A percentile compares a stretch with the other conserved stretches of the same genome.
Evolutionary conservation across 2,797 vertebrate species (phyloP).

Genomic region (Epinephelus awoara): DNA sequence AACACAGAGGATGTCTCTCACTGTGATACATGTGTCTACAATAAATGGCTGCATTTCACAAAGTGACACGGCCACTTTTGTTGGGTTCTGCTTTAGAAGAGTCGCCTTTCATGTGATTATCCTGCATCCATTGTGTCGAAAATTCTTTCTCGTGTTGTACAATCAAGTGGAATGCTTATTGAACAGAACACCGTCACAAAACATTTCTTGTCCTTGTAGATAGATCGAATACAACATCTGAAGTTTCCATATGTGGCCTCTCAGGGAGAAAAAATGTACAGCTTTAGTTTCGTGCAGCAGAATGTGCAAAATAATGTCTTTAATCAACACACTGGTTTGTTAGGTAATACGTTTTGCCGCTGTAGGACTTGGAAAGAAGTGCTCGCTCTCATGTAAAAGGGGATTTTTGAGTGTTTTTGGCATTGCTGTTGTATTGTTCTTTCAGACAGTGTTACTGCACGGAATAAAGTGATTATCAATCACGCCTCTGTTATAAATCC

Average conservation of each 20-base stretch:
- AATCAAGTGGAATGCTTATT: background rate
- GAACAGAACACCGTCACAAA: background rate
- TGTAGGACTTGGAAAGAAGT: constrained; percentile 38
- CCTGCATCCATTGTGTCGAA: background rate
- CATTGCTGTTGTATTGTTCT: constrained; percentile 52
- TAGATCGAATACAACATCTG: background rate
- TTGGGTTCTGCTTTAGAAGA: constrained; percentile 5
- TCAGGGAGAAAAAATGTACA: background rate
- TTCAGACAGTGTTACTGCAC: constrained; percentile 47
- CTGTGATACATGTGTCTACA: constrained; percentile 48
- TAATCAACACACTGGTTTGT: constrained; percentile 27
- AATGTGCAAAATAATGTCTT: background rate
- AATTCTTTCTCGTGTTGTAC: background rate
- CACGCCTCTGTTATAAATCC: constrained; percentile 69
- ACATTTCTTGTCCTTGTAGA: background rate
- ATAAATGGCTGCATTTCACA: constrained; percentile 44
- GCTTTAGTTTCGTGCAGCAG: background rate
- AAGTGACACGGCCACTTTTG: constrained; percentile 32
- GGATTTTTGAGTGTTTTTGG: constrained; percentile 53
- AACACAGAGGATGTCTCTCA: constrained; percentile 34
- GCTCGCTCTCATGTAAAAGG: constrained; percentile 53
- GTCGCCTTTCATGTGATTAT: background rate
- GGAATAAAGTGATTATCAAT: constrained; percentile 78
- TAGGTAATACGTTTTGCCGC: constrained; percentile 23
- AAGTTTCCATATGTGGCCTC: background rate